Evolutionary conservation across 1,140 invertebrate species (phyloP).

Genomic region (Lordiphosa mommai): DNA sequence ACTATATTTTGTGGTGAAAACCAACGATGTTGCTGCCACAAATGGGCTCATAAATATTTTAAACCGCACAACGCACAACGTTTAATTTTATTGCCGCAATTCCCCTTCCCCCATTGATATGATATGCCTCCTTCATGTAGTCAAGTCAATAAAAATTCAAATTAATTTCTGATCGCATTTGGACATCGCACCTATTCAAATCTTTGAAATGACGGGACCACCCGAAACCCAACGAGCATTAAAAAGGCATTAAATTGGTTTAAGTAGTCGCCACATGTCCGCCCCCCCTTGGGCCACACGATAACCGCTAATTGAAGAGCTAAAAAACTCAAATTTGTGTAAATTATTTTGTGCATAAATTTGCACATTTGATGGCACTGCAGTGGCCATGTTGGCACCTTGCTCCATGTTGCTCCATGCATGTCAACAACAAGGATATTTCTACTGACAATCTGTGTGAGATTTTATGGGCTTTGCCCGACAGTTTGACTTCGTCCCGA

Average conservation of each 20-base stretch:
- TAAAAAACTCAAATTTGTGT: slow-evolving; percentile 68
- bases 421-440: slow-evolving; percentile 41
- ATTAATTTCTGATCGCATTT: slow-evolving; percentile 64
- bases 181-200: slow-evolving; percentile 64
- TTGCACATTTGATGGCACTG: slow-evolving; percentile 51
- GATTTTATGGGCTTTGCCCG: slow-evolving; percentile 33
- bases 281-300: slow-evolving; percentile 12
- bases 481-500: slow-evolving; percentile 7
- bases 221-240: slow-evolving; percentile 57
- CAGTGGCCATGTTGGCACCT: slow-evolving; percentile 21
- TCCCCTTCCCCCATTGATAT: background rate
- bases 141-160: slow-evolving; percentile 61
- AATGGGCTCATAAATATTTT: slow-evolving; percentile 74
- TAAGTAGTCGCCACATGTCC: slow-evolving; percentile 24
- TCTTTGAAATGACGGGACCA: slow-evolving; percentile 38
- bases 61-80: slow-evolving; percentile 52
- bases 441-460: slow-evolving; percentile 30
- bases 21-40: slow-evolving; percentile 11
- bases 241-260: slow-evolving; percentile 55
- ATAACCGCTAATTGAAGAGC: slow-evolving; percentile 65
- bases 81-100: slow-evolving; percentile 66
- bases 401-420: background rate
- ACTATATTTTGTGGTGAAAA: slow-evolving; percentile 25
- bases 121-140: slow-evolving; percentile 11
- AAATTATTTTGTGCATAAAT: slow-evolving; percentile 71